Conservation (phyloP, 2,888 invertebrate species). For the Resseliella maxima region DNA sequence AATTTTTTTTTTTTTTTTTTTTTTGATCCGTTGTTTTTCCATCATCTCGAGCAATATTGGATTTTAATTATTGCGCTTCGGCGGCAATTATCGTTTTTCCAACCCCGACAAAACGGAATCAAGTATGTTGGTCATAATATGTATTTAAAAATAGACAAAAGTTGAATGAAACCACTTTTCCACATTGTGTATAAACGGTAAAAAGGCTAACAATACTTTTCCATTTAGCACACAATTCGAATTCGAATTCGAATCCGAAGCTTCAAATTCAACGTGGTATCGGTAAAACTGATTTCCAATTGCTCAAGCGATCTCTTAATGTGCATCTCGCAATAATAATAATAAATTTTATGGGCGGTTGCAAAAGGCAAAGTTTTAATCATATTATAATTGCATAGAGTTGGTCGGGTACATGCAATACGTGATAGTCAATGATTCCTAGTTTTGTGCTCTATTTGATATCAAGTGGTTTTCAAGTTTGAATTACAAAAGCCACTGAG, state of each 20-base stretch:
- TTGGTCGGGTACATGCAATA: background rate
- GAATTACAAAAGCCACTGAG: conserved; percentile 48
- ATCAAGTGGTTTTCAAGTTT: conserved; percentile 53
- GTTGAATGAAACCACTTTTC: background rate
- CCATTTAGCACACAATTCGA: conserved; percentile 6
- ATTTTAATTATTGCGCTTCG: conserved; percentile 43
- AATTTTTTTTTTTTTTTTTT: background rate
- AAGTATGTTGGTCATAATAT: background rate
- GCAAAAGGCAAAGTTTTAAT: conserved; percentile 49
- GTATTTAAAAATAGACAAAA: background rate
- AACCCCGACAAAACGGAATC: conserved; percentile 15
- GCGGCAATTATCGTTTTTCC: conserved; percentile 2
- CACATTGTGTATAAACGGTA: background rate
- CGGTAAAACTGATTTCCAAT: conserved; percentile 20
- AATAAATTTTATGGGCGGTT: conserved; percentile 39
- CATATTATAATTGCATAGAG: conserved; percentile 44
- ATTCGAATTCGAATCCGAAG: background rate
- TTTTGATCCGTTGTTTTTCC: background rate
- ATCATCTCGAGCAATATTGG: background rate
- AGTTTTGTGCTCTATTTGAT: conserved; percentile 49
- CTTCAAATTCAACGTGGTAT: background rate
- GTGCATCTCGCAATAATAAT: conserved; percentile 40
- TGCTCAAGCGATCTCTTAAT: conserved; percentile 28
- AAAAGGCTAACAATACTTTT: conserved; percentile 10
- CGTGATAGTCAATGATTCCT: conserved; percentile 41